Base-by-base conservation (phyloP, 30 jellyfish, hydroid and myxozoan genomes). In the Hydractinia symbiolongicarpus region DNA sequence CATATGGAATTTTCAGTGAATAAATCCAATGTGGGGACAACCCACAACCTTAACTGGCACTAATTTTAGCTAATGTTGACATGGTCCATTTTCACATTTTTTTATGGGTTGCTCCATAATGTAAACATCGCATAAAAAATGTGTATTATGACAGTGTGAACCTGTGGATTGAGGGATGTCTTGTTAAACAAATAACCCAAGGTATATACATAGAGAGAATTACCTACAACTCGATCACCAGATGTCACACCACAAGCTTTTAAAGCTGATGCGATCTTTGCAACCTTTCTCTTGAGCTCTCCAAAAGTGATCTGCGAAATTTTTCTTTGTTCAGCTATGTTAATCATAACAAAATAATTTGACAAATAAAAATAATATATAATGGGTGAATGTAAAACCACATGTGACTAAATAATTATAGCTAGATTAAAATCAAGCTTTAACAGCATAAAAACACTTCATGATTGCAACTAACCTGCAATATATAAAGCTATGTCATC, bases 161-260 rank as follows among this genome's bases (percentile, higher is more conserved):
- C 4, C 74, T 64, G 74, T 13, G 74, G 1, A 71, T 19, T 19
- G n/a, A 7, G n/a, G 66, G 66, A 13, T n/a, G n/a, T n/a, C n/a
- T n/a, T n/a, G n/a, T 21, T 13, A 67, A 10, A 67, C 51, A 55
- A 9, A 20, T 71, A 30, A 71, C 4, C 30, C 1, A 1, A 30
- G 44, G 44, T 30, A 30, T 30, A 30, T 30, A 30, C 44, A 30
- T 30, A 30, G 44, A 30, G 44, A 0, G 44, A 30, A 30, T 30
- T 82, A 92, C 98, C 96, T 9, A 85, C 98, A 57, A 93, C 95
- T 30, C 96, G 77, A 84, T 93, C 98, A 10, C 96, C 96, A 44
- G 50, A 53, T 67, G 79, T 78, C 21, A 93, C 76, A 40, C 98
- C 98, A 60, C 79, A 79, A 8, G 51, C 58, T 72, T 55, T 77